Base-by-base conservation (phyloP, 2,113 vertebrate species). In the Brachyhypopomus gauderio region DNA sequence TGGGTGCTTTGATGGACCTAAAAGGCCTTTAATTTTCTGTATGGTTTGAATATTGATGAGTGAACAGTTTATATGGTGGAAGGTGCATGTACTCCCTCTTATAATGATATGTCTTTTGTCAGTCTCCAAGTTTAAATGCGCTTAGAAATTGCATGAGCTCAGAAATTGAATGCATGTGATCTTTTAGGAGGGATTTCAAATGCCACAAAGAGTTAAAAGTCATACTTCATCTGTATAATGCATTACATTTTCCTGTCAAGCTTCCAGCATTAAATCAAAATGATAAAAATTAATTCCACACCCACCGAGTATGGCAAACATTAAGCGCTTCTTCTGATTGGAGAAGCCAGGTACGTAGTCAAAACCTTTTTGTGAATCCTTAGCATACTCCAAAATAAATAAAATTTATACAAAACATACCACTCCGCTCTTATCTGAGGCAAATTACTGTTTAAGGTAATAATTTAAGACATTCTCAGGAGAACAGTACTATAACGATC, bases 101-200 rank as follows among this genome's bases (percentile, higher is more conserved):
- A 41, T 41, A 41, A 41, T 9, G 2, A 52, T 52, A 14, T 52
- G 9, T 52, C 45, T 52, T 52, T 52, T 14, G 45, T 14, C 45
- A 52, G 17, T 14, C 17, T 67, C 20, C 64, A 36, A 67, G 6
- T 38, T 64, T 64, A 27, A 62, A 62, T 25, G 59, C 23, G 12
- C 59, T 62, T 22, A 62, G 45, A 23, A 64, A 64, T 64, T 64
- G 62, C 62, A 64, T 34, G 62, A 25, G 14, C 59, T 23, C 59
- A 62, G 45, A 23, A 64, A 64, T 64, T 64, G 62, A 14, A 64
- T 34, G 62, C 62, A 27, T 5, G 17, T 30, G 14, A n/a, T 27
- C 0, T 34, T 30, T 16, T 52, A 52, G 2, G 45, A 11, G 45
- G 45, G 12, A 52, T 52, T 52, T 30, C 30, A 30, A 30, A 30